Base-by-base conservation (phyloP, 2,888 invertebrate species). In the Pachliopta kotzebuea region DNA sequence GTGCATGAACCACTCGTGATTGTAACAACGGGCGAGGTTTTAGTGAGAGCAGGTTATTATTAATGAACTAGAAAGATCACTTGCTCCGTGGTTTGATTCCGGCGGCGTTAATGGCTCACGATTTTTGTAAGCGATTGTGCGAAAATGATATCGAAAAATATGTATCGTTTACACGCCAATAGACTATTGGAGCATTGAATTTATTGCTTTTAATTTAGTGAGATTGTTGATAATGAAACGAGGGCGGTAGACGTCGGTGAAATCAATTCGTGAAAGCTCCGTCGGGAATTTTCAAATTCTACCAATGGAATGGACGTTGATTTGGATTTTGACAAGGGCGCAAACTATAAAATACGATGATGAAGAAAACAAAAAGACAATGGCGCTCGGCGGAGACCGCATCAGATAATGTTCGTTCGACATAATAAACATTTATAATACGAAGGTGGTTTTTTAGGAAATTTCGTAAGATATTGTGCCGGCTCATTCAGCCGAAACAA, bases 381-480 rank as follows among this genome's bases (percentile, higher is more conserved):
- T 86, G 84, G 81, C 68, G 65, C 71, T 60, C 66, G 58, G 65
- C 66, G 63, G 70, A 72, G 77, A 77, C 75, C 75, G 77, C 78
- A 86, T 85, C 85, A 80, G 87, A 83, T 81, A 81, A 80, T 78
- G 73, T 76, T 71, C 71, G 70, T 70, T 72, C 74, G 72, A 77
- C 77, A 78, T 79, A 87, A 88, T 88, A 86, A 84, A 86, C 86
- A 84, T 87, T 86, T 83, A 86, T 82, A 81, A 81, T 85, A 81
- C 81, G 77, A 79, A 83, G 80, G 83, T 84, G 80, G 82, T 81
- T 85, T 88, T 88, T 90, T 86, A 85, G 87, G 85, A 86, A 90
- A 90, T 90, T 89, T 89, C 88, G 88, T 88, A 90, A 90, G 88
- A 88, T 89, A 89, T 89, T 90, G 87, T 88, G 81, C 80, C 78